Evolutionary conservation across 2,797 vertebrate genomes (phyloP).

Genomic region (Darevskia mixta): DNA sequence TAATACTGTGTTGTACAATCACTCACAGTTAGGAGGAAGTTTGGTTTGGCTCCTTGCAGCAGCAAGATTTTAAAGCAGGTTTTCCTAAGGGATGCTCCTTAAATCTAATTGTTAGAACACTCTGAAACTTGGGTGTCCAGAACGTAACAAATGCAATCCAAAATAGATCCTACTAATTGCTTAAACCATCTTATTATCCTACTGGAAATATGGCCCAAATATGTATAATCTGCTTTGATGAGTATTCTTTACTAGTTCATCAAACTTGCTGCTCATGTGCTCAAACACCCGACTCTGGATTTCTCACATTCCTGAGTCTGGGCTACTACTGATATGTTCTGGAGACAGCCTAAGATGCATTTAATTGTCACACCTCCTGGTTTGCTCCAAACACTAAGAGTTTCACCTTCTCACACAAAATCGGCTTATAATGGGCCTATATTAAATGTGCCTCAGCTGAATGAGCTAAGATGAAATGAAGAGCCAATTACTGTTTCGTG

Average conservation of each 20-base stretch:
- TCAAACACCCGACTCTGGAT: neutral
- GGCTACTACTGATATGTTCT: neutral
- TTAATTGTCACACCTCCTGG: neutral
- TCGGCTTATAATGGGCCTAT: neutral
- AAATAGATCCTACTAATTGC: neutral
- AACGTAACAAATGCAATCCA: neutral
- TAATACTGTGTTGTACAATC: neutral
- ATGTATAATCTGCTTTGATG: neutral
- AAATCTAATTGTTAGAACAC: neutral
- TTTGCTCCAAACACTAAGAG: neutral
- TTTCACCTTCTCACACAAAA: neutral
- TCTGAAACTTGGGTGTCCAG: neutral
- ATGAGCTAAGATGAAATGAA: neutral
- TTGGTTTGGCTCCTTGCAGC: neutral
- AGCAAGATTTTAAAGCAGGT: neutral
- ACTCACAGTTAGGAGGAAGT: neutral
- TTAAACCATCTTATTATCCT: neutral
- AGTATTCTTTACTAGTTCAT: neutral
- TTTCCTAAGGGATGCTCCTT: neutral
- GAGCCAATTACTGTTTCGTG: neutral
- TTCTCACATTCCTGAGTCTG: rapidly evolving
- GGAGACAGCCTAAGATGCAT: rapidly evolving
- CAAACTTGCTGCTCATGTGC: too few species aligned
- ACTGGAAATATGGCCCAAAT: neutral
- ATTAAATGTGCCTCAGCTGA: neutral